These are phyloP conservation scores for Cochlearius cochlearius DNA, from an alignment of 2,113 vertebrate species.

Conservation along the genomic window DNA sequence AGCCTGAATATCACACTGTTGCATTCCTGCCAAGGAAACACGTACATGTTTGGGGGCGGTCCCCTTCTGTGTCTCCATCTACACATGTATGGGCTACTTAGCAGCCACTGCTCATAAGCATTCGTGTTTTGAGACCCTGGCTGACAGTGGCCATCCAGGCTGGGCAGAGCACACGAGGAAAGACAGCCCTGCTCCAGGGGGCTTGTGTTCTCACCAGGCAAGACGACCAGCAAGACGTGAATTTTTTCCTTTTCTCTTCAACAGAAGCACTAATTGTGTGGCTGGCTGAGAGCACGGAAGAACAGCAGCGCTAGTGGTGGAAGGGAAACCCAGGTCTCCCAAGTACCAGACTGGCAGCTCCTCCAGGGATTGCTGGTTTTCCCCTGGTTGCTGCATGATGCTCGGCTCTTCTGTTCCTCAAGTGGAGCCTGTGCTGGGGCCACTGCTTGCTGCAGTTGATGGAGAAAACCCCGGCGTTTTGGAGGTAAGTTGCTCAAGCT, in stretches of 20 bases:
- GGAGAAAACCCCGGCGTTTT: neutral
- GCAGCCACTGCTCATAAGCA: neutral
- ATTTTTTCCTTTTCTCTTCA: neutral
- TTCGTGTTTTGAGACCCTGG: neutral
- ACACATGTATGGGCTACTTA: fast-evolving
- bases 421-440: neutral
- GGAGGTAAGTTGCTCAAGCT: neutral
- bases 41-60: neutral
- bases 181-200: neutral
- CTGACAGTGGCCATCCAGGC: neutral
- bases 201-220: neutral
- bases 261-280: neutral
- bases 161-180: neutral
- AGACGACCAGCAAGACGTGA: fast-evolving
- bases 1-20: neutral
- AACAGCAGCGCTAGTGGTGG: fast-evolving
- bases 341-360: neutral
- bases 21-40: neutral
- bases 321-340: neutral
- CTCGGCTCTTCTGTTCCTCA: neutral
- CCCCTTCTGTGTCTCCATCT: neutral
- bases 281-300: neutral
- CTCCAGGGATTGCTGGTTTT: neutral
- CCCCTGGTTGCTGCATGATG: neutral
- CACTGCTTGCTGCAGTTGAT: neutral